A percentile compares a stretch with the other conserved stretches of the same genome.
Evolutionary conservation across 1,140 invertebrate genomes (phyloP).

Genomic region (Diorhabda carinulata): DNA sequence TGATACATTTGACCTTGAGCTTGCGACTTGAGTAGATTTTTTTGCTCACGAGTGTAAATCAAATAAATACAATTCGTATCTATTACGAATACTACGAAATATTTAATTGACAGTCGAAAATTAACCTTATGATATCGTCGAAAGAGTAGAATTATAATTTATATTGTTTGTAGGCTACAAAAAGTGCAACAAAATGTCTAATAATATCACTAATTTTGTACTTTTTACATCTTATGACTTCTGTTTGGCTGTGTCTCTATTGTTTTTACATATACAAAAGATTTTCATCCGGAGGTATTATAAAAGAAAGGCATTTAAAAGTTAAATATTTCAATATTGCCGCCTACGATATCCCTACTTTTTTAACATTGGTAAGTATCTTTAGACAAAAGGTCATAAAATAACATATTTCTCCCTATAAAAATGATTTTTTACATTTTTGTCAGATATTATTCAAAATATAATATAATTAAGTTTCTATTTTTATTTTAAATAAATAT

Average conservation of each 20-base stretch:
- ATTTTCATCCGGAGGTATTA: conserved; percentile 30
- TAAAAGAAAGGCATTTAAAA: conserved; percentile 23
- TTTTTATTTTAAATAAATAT: no score
- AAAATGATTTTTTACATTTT: no score
- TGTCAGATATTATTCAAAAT: no score
- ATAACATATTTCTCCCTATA: background rate
- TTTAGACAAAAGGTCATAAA: background rate
- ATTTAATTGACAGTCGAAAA: no score
- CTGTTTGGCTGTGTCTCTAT: conserved; percentile 62
- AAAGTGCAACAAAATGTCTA: conserved; percentile 57
- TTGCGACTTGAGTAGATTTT: no score
- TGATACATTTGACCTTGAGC: no score
- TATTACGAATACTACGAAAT: no score
- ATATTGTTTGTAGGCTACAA: conserved; percentile 53
- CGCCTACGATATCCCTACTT: conserved; percentile 54
- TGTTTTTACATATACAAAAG: conserved; percentile 48
- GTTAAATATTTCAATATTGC: conserved; percentile 50
- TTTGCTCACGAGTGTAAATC: no score
- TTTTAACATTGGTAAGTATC: conserved; percentile 54
- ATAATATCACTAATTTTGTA: conserved; percentile 62
- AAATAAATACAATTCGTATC: no score
- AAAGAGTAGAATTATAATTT: no score
- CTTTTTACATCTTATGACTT: conserved; percentile 63
- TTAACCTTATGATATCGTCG: no score
- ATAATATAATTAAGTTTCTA: no score